Conservation (phyloP, 1,140 invertebrate genomes). For the Lineus longissimus region DNA sequence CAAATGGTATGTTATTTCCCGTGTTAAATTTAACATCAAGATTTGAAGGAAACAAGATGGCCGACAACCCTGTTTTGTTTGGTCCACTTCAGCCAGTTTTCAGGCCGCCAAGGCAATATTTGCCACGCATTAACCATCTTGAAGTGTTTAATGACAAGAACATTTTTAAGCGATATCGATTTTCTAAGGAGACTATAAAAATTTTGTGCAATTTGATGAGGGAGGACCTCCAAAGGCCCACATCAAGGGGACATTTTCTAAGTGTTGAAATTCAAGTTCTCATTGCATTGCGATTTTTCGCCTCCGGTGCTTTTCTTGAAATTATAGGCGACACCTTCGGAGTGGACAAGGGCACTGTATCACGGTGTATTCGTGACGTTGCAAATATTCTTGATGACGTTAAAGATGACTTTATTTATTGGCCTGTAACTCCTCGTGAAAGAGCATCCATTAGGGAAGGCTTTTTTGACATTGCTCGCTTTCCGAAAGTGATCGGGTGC, state of each 20-base stretch:
- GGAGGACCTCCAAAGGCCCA: no score
- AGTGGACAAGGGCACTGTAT: slow-evolving; percentile 15
- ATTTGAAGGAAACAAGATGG: no score
- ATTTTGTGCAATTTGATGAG: no score
- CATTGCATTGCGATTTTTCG: slow-evolving; percentile 22
- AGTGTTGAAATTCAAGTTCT: slow-evolving; percentile 8
- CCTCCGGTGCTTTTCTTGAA: slow-evolving; percentile 19
- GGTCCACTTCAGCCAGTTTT: no score
- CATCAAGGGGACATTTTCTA: not conserved
- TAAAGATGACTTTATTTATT: not conserved
- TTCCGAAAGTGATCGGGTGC: not conserved
- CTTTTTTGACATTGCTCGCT: not conserved
- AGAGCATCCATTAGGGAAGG: not conserved
- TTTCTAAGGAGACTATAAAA: no score
- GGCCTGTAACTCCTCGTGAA: not conserved
- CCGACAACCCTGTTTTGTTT: no score
- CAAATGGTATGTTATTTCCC: no score
- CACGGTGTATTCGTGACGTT: slow-evolving; percentile 11
- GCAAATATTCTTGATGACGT: not conserved
- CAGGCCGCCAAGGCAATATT: no score
- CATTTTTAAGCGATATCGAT: no score
- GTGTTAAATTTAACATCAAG: no score
- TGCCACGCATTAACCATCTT: no score
- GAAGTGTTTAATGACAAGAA: no score
- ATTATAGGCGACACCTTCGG: slow-evolving; percentile 21